Evolutionary conservation across 1,140 invertebrate species (phyloP).

Genomic region (Microplitis mediator): DNA sequence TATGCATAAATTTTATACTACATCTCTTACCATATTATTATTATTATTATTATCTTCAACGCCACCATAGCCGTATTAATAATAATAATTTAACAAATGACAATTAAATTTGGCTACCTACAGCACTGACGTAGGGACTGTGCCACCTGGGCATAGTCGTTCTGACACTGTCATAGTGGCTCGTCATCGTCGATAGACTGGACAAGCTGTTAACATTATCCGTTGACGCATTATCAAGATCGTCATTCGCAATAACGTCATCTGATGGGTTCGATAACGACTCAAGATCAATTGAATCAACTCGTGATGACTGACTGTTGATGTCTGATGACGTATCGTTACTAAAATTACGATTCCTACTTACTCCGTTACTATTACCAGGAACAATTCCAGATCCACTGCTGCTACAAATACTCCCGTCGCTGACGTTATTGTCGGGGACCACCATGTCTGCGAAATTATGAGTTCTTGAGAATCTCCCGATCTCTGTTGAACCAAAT

Average conservation of each 20-base stretch:
- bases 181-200: background rate
- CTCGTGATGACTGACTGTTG: background rate
- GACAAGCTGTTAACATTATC: conserved; percentile 22
- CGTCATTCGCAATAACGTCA: background rate
- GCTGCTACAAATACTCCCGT: too few relatives aligned
- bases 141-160: conserved; percentile 51
- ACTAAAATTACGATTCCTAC: conserved; percentile 36
- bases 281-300: background rate
- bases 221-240: background rate
- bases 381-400: too few relatives aligned
- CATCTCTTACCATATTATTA: background rate
- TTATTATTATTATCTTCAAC: too few relatives aligned
- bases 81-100: background rate
- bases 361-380: conserved; percentile 24
- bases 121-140: conserved; percentile 53
- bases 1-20: background rate
- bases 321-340: conserved; percentile 2
- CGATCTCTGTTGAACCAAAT: conserved; percentile 79
- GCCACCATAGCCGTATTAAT: too few relatives aligned
- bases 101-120: conserved; percentile 57
- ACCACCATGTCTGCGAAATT: conserved; percentile 60
- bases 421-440: conserved; percentile 22
- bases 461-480: conserved; percentile 68
- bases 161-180: conserved; percentile 21
- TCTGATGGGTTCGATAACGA: background rate